Base-by-base conservation (phyloP, 2,797 vertebrate genomes). In the Sebastes baramenuke region DNA sequence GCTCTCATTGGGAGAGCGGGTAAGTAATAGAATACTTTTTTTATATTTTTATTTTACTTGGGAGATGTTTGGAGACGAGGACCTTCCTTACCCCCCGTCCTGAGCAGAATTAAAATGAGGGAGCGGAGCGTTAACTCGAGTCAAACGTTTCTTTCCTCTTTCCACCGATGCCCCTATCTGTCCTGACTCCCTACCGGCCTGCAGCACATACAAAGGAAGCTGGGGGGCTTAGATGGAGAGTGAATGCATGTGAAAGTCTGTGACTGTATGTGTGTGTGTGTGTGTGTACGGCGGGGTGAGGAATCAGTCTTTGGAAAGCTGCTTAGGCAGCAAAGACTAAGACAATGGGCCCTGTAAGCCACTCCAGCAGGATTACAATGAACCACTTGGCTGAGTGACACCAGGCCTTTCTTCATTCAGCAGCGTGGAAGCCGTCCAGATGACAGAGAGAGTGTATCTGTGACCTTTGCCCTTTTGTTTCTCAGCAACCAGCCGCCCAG, bases 301-400 rank as follows among this genome's bases (percentile, higher is more conserved):
- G 81, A 83, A 75, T 87, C 80, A 79, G 82, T 79, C 79, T 80
- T 62, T 82, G 85, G 64, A 93, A 90, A 93, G 91, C 92, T 82
- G 85, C 88, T 92, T 87, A 89, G 82, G 71, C 83, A 77, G 81
- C 77, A 72, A 69, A 59, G 86, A 86, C 82, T 81, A 86, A 92
- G 87, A 93, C 92, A 93, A 93, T 87, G 79, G 77, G 56, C 60
- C 68, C 72, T 68, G 61, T 88, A 89, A 92, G 74, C 82, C 83
- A 90, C 88, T 87, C 88, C 72, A 80, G 83, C 25, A 65, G 91
- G 86, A 91, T 91, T 90, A 91, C 87, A 89, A 86, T 76, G 72
- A 79, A 68, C 36, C 67, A 80, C 86, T 91, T 88, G 87, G 88
- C 79, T 72, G 20, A 76, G 80, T 76, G 85, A 88, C 84, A 88